These are phyloP conservation scores for Agrochola circellaris DNA, from an alignment of 2,888 invertebrate species.

Conservation along the genomic window DNA sequence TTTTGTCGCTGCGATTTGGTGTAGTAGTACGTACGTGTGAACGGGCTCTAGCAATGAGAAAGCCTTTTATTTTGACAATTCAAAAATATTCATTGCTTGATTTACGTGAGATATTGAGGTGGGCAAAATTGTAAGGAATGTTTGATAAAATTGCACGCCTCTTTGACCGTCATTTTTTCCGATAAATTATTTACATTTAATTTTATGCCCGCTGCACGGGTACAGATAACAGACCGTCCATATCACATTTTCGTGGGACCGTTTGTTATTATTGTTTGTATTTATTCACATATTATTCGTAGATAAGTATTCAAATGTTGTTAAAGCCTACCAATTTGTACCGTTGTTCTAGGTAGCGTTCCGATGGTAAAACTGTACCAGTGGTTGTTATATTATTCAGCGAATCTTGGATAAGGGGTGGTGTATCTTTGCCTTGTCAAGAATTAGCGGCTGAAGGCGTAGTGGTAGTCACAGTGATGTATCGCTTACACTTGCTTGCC, in stretches of 20 bases:
- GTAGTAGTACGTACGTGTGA: background rate
- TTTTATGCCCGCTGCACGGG: no score
- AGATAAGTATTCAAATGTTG: background rate
- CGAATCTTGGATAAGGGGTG: conserved; percentile 90
- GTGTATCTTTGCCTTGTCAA: conserved; percentile 91
- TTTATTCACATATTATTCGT: background rate
- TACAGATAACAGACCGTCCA: background rate
- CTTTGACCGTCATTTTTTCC: no score
- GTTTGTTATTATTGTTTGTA: background rate
- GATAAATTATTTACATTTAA: no score
- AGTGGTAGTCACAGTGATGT: conserved; percentile 93
- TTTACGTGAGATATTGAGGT: no score
- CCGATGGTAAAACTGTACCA: conserved; percentile 90
- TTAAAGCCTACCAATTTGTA: conserved; percentile 9
- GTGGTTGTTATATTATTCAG: conserved; percentile 94
- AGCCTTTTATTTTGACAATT: background rate
- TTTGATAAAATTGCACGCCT: no score
- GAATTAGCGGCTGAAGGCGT: conserved; percentile 93
- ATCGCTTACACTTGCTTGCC: conserved; percentile 93
- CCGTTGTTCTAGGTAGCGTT: conserved; percentile 83
- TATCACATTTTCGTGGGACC: background rate
- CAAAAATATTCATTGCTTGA: no score
- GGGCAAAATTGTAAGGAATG: no score
- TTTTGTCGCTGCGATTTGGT: background rate
- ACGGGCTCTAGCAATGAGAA: background rate